Base-by-base conservation (phyloP, 2,888 invertebrate genomes). In the Eupithecia pulchellata region DNA sequence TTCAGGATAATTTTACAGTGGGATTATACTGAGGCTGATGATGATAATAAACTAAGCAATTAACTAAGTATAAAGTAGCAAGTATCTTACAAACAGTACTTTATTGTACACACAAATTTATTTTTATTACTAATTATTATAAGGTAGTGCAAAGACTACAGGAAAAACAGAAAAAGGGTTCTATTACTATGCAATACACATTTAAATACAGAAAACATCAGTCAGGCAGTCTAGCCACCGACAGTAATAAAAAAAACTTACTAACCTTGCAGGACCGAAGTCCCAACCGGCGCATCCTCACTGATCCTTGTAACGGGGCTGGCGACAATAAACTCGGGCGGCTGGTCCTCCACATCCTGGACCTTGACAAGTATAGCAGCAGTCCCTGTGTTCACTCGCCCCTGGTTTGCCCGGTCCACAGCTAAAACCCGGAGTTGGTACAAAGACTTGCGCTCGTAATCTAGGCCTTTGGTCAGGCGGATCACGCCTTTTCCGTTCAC, bases 321-420 rank as follows among this genome's bases (percentile, higher is more conserved):
- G 14, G 97, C 97, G 68, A 97, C 96, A 30, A 98, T 96, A 90
- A 99, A 99, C 86, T 97, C 97, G 0, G 99, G 98, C 0, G 98
- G 98, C 87, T 98, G 97, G 88, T 99, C 99, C 88, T 98, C 98
- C 29, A 98, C 96, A 91, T 99, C 99, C 84, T 97, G 96, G 9
- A 94, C 92, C 91, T 98, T 97, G 8, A 98, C 96, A 75, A 98
- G 93, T 78, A 98, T 95, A 66, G 98, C 97, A 1, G 98, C 98
- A 4, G 98, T 98, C 27, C 98, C 98, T 0, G 98, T 98, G 85
- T 98, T 98, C n/a, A 98, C 95, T 9, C 96, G 92, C 42, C 97
- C 96, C 89, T 97, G 96, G 86, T 97, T 98, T 1, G 98, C 98
- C 66, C 98, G 95, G 88, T 98, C 98, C 3, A 97, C 96, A 0